Conservation (phyloP, 1,140 invertebrate genomes). For the Phymastichus coffea region DNA sequence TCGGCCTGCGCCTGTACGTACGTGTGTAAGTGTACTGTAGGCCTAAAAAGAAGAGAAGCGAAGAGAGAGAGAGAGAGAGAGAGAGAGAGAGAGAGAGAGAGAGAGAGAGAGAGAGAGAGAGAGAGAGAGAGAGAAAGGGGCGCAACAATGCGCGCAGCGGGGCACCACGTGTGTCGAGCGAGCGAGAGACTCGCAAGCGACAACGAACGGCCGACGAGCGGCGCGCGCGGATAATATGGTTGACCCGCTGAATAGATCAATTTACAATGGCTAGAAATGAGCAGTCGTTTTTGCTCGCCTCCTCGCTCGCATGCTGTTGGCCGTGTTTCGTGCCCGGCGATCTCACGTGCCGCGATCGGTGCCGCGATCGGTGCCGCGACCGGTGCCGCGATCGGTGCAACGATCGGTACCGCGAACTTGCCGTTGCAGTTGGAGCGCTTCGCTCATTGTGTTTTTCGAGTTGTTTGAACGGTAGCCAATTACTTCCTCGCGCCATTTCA, state of each 20-base stretch:
- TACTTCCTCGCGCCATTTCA: too few species aligned
- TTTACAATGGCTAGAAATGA: slow-evolving; percentile 55
- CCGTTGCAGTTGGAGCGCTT: too few species aligned
- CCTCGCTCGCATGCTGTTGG: neutral
- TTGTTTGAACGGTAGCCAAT: too few species aligned
- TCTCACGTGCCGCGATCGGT: too few species aligned
- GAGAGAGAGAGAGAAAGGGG: slow-evolving; percentile 23
- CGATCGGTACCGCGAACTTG: too few species aligned
- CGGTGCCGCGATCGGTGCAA: too few species aligned
- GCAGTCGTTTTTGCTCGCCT: slow-evolving; percentile 37
- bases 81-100: neutral
- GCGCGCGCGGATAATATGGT: slow-evolving; percentile 35
- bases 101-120: neutral
- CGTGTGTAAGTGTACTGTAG: neutral
- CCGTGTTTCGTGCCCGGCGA: neutral
- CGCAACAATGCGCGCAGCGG: slow-evolving; percentile 29
- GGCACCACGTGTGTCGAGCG: slow-evolving; percentile 28
- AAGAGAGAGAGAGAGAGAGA: neutral
- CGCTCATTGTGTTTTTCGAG: too few species aligned
- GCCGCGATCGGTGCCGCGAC: too few species aligned
- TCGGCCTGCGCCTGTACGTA: neutral
- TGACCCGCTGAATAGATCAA: slow-evolving; percentile 54
- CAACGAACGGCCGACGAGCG: neutral
- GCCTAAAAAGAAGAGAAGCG: neutral
- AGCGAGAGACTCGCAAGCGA: too few species aligned